Conservation (phyloP, 2,113 vertebrate species). For the Tamias sibiricus region DNA sequence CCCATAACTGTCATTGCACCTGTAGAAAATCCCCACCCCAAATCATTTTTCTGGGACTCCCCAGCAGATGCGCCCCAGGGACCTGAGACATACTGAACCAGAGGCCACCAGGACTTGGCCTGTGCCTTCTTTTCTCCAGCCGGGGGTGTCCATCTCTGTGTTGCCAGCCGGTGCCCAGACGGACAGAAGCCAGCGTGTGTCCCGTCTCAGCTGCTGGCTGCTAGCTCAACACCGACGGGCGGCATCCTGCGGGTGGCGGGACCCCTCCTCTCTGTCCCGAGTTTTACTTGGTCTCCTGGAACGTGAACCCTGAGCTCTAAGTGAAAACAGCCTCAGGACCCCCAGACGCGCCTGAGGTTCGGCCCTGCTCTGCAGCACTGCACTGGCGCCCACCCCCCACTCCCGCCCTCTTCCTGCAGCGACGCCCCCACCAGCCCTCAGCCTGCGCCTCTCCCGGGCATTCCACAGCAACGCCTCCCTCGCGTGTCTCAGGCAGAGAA, state of each 20-base stretch:
- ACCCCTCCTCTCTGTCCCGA: too few relatives aligned
- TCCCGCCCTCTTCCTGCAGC: fast-evolving
- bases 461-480: background rate
- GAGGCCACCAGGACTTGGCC: background rate
- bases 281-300: background rate
- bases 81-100: background rate
- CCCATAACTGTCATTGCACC: background rate
- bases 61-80: background rate
- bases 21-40: background rate
- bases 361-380: background rate
- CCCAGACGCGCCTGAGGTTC: background rate
- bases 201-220: too few relatives aligned
- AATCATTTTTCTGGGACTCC: background rate
- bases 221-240: background rate
- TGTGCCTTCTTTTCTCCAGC: background rate
- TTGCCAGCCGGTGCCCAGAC: too few relatives aligned
- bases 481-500: background rate
- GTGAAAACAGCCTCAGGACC: background rate
- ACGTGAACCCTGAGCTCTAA: background rate
- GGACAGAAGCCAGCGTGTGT: background rate
- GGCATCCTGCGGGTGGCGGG: too few relatives aligned
- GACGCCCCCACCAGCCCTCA: background rate
- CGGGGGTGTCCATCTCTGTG: fast-evolving
- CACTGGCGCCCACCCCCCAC: fast-evolving
- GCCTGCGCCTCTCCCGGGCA: background rate